Conservation (phyloP, 2,888 invertebrate species). For the Rhimphoctona megacephalus region DNA sequence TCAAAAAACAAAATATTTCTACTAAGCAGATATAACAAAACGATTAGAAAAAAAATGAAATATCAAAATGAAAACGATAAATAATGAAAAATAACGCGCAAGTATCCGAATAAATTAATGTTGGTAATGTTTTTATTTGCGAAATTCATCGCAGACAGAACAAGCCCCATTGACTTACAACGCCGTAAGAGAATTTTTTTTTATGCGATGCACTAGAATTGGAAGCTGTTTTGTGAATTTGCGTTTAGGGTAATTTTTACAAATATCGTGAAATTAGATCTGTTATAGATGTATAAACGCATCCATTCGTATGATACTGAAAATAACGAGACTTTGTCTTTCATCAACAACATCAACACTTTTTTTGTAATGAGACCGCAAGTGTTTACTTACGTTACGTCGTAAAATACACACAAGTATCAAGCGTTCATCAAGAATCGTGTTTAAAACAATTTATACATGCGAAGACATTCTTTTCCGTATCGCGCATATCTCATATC, state of each 20-base stretch:
- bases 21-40: conserved; percentile 33
- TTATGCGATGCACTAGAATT: neutral
- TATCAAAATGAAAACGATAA: conserved; percentile 22
- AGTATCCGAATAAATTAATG: conserved; percentile 57
- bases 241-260: neutral
- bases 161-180: neutral
- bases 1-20: conserved; percentile 57
- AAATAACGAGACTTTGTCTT: neutral
- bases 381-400: conserved; percentile 1
- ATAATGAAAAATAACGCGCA: conserved; percentile 49
- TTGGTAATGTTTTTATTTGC: conserved; percentile 32
- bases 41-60: neutral
- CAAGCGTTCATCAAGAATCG: neutral
- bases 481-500: neutral
- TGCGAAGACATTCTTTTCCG: neutral
- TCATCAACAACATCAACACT: neutral
- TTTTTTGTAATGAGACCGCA: neutral
- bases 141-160: neutral
- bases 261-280: neutral
- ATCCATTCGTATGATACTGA: neutral
- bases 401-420: conserved; percentile 10
- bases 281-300: neutral
- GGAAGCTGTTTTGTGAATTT: neutral
- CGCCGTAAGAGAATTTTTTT: neutral
- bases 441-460: conserved; percentile 22